These are phyloP conservation scores for Geotrypetes seraphini DNA, from an alignment of 2,797 vertebrate species.

Conservation along the genomic window DNA sequence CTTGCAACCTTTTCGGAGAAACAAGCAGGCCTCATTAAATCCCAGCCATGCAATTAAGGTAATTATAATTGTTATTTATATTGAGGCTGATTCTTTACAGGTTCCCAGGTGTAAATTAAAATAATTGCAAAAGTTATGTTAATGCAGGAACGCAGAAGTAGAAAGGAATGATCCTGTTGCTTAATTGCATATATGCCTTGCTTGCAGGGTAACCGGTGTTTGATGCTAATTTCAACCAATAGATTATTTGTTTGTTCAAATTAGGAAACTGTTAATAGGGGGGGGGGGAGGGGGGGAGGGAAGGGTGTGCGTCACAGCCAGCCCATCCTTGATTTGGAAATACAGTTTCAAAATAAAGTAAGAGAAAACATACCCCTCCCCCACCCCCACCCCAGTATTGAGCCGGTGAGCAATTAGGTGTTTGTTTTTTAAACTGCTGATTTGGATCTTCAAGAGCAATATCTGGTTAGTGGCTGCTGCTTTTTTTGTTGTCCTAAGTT, in stretches of 20 bases:
- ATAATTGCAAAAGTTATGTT: conserved; percentile 30
- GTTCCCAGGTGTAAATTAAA: conserved; percentile 43
- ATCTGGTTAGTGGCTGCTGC: too few species aligned
- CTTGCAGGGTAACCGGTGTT: conserved; percentile 44
- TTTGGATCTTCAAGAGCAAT: too few species aligned
- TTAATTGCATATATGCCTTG: conserved; percentile 55
- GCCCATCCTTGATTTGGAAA: too few species aligned
- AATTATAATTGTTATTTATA: conserved; percentile 49
- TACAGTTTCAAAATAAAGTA: too few species aligned
- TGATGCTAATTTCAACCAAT: conserved; percentile 36
- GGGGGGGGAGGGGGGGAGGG: too few species aligned
- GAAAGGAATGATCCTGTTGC: conserved; percentile 64
- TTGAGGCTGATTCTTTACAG: conserved; percentile 37
- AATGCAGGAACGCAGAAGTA: conserved; percentile 41
- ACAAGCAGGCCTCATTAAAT: conserved; percentile 12
- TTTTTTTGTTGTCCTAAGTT: too few species aligned
- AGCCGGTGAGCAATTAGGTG: too few species aligned
- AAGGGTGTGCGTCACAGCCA: too few species aligned
- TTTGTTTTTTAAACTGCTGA: too few species aligned
- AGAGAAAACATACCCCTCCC: too few species aligned
- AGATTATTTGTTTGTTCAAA: conserved; percentile 31
- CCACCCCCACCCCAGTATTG: too few species aligned
- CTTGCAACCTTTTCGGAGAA: background rate
- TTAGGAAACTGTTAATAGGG: conserved; percentile 17
- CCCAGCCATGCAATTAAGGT: conserved; percentile 20